Base-by-base conservation (phyloP, 92 coral and sea anemone species). In the Porites evermanni region DNA sequence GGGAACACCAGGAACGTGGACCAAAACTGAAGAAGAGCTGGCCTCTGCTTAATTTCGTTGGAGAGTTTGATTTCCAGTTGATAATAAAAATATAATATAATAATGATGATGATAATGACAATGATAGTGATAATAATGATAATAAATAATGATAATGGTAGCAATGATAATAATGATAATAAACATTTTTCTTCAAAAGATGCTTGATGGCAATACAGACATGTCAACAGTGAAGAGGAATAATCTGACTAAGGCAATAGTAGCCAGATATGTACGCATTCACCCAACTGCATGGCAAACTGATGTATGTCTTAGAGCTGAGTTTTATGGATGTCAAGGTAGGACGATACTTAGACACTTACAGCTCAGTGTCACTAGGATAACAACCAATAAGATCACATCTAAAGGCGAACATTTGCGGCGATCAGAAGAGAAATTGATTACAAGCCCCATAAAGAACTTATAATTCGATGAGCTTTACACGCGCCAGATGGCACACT, bases 301-400 rank as follows among this genome's bases (percentile, higher is more conserved):
- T 7, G 59, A 77, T 52, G 84, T 91, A n/a, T 91, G 94, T 69
- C 78, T 91, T 60, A 73, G 94, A 13, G 79, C 91, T 26, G 94
- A 91, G 80, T 70, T 91, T 20, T 91, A 88, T 80, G 94, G 94
- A 19, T 91, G 94, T 53, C 67, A 85, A 91, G 94, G 94, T 91
- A 59, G 19, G 61, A 53, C 4, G 44, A 38, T 38, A 38, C 44
- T 38, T 38, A 38, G 6, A 38, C 44, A 38, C 4, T 3, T 38
- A 38, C 44, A 3, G 44, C 0, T 38, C 44, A 38, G 7, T 1
- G 0, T 56, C 61, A 56, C 12, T 56, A 56, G 61, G 61, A 14
- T 56, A 56, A 2, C 14, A 0, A 10, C 14, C 12, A 17, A 10
- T 56, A 11, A 11, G 14, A 54, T 54, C 59, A 54, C 9, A 56